phyloP scores from a whole-genome alignment of 1,140 invertebrate genomes.

The Sogatella furcifera region DNA sequence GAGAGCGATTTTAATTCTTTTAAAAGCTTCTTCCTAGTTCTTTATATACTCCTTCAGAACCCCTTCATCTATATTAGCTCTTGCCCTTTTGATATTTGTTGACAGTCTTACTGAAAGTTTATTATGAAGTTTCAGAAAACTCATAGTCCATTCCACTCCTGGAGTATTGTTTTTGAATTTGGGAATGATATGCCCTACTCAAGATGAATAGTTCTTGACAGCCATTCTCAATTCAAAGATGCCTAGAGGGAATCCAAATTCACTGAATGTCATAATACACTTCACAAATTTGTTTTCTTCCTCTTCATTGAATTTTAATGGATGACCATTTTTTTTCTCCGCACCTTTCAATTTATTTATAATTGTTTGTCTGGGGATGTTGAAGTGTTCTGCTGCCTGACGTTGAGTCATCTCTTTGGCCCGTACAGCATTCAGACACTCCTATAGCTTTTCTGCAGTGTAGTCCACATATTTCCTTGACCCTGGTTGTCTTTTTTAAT shows the following conservation, averaged over 20 bases:
- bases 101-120: no score
- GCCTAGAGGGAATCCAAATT: no score
- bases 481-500: background rate
- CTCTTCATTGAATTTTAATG: background rate
- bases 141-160: no score
- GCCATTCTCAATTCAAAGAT: no score
- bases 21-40: constrained; percentile 21
- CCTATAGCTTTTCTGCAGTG: background rate
- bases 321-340: background rate
- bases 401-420: constrained; percentile 10
- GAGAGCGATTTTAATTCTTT: constrained; percentile 23
- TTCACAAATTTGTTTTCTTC: background rate
- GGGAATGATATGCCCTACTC: no score
- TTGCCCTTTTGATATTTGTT: no score
- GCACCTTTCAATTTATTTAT: constrained; percentile 9
- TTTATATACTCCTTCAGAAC: no score
- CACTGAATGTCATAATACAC: background rate
- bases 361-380: constrained; percentile 10
- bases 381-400: constrained; percentile 9
- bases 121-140: no score
- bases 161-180: no score
- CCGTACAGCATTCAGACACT: constrained; percentile 8
- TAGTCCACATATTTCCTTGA: constrained; percentile 11
- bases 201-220: no score
- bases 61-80: no score